A percentile compares a stretch with the other conserved stretches of the same genome.
Evolutionary conservation across 2,113 vertebrate genomes (phyloP).

Genomic region (Bostrychus sinensis): DNA sequence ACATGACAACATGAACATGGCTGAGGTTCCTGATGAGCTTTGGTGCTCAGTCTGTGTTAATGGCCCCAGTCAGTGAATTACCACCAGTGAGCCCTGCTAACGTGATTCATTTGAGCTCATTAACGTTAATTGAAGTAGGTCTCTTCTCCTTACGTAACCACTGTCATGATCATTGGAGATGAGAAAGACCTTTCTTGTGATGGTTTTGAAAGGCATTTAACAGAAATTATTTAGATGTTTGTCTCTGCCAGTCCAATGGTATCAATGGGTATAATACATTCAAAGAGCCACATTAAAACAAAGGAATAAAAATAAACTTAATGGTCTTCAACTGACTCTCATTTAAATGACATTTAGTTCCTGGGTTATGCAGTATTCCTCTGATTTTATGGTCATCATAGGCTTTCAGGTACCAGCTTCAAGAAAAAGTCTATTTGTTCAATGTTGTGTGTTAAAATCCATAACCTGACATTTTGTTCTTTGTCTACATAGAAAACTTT

Average conservation of each 20-base stretch:
- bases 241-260: not conserved
- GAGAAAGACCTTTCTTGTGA: not conserved
- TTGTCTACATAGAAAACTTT: too few relatives aligned
- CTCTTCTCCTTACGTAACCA: constrained; percentile 27
- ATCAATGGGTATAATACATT: not conserved
- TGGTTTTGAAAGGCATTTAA: not conserved
- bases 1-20: constrained; percentile 23
- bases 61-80: constrained; percentile 50
- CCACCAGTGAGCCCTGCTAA: constrained; percentile 39
- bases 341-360: constrained; percentile 6
- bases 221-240: not conserved
- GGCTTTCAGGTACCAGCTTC: too few relatives aligned
- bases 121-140: constrained; percentile 51
- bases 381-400: not conserved
- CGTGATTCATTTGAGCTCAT: constrained; percentile 59
- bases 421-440: not conserved
- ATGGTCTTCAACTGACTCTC: not conserved
- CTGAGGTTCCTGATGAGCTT: constrained; percentile 40
- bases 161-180: constrained; percentile 2
- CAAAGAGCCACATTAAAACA: not conserved
- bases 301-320: not conserved
- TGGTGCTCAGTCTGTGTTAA: constrained; percentile 35
- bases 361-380: not conserved
- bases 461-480: not conserved
- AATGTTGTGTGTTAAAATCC: not conserved